Conservation (phyloP, 1,140 invertebrate genomes). For the Eubasilissa regina region DNA sequence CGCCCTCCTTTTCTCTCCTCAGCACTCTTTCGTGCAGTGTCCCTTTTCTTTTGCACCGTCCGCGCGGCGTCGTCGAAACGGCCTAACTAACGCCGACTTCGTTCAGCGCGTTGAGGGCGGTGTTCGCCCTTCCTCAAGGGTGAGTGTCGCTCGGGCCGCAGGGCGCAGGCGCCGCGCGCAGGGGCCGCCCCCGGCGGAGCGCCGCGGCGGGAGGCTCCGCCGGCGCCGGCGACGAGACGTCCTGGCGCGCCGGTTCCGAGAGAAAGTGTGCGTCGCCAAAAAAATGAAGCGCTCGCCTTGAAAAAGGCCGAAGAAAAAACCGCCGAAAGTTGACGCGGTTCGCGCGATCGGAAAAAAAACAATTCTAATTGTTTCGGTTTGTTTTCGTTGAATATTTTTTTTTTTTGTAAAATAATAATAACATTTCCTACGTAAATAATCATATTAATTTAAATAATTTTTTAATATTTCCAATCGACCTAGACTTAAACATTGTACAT, state of each 20-base stretch:
- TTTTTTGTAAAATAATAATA: slow-evolving; percentile 36
- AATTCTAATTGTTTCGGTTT: slow-evolving; percentile 17
- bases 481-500: slow-evolving; percentile 34
- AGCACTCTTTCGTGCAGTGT: slow-evolving; percentile 48
- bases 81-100: slow-evolving; percentile 3
- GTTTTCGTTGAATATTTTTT: slow-evolving; percentile 32
- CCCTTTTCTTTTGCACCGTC: slow-evolving; percentile 52
- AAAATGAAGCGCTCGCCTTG: slow-evolving; percentile 50
- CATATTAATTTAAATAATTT: slow-evolving; percentile 9
- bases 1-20: slow-evolving; percentile 44
- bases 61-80: not conserved
- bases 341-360: slow-evolving; percentile 36
- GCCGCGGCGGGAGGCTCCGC: slow-evolving; percentile 30
- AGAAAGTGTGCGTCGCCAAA: slow-evolving; percentile 52
- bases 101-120: not conserved
- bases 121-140: not conserved
- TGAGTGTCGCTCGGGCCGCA: slow-evolving; percentile 4
- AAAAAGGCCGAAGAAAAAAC: slow-evolving; percentile 45
- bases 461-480: slow-evolving; percentile 20
- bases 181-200: slow-evolving; percentile 28
- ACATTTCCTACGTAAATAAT: not conserved
- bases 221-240: slow-evolving; percentile 52
- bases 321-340: slow-evolving; percentile 30
- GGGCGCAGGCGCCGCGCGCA: slow-evolving; percentile 48
- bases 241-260: slow-evolving; percentile 51